Evolutionary conservation across 2,113 vertebrate species (phyloP).

Genomic region (Ibidorhyncha struthersii): DNA sequence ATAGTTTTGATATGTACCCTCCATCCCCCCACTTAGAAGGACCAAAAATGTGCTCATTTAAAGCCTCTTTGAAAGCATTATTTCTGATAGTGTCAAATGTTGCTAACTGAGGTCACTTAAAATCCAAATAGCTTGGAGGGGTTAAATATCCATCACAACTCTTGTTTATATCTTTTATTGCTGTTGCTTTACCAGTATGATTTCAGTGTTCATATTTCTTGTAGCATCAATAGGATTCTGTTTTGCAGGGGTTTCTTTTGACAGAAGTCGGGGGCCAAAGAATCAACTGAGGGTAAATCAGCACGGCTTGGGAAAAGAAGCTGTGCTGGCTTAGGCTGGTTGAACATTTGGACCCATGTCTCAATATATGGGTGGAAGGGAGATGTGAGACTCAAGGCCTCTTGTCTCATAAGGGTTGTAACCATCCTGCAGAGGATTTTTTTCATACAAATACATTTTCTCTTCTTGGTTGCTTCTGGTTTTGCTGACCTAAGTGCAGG

Average conservation of each 20-base stretch:
- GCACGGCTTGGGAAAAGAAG: background rate
- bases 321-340: background rate
- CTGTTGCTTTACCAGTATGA: background rate
- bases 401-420: background rate
- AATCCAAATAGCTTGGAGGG: background rate
- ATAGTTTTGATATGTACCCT: background rate
- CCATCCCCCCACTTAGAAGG: background rate
- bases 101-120: background rate
- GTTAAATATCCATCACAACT: background rate
- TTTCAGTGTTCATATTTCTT: background rate
- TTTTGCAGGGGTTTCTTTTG: background rate
- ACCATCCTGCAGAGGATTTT: background rate
- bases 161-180: background rate
- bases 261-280: background rate
- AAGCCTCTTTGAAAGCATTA: background rate
- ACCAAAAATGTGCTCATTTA: background rate
- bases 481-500: conserved; percentile 38
- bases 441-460: background rate
- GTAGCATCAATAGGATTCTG: background rate
- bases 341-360: background rate
- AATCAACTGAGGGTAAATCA: background rate
- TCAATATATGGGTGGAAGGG: background rate
- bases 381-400: background rate
- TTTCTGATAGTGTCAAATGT: background rate
- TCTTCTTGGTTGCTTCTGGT: conserved; percentile 43